A percentile compares a stretch with the other conserved stretches of the same genome.
These are phyloP conservation scores for Oscheius sp. DNA, from an alignment of 2,888 invertebrate species.

Conservation along the genomic window DNA sequence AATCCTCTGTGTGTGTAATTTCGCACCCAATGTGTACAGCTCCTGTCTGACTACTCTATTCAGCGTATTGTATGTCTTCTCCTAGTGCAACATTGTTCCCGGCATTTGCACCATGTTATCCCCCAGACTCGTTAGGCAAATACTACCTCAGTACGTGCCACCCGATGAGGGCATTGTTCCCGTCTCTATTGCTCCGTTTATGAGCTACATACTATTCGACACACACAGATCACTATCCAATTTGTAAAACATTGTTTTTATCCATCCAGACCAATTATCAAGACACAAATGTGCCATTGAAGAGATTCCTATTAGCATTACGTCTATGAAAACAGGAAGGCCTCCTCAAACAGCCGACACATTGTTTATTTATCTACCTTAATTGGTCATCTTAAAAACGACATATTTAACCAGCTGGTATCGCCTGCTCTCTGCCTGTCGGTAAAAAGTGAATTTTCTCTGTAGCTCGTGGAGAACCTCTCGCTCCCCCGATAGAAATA, in stretches of 20 bases:
- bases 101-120: not conserved
- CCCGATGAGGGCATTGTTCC: constrained; percentile 16
- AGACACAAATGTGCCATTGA: not conserved
- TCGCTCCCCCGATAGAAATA: not conserved
- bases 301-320: too few relatives aligned
- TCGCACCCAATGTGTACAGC: too few relatives aligned
- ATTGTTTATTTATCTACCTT: constrained; percentile 18
- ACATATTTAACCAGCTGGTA: constrained; percentile 16
- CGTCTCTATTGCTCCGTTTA: not conserved
- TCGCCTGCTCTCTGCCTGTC: not conserved
- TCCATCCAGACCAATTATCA: not conserved
- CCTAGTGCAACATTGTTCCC: constrained; percentile 22
- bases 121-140: constrained; percentile 19
- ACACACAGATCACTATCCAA: too few relatives aligned
- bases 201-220: too few relatives aligned
- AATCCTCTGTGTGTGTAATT: too few relatives aligned
- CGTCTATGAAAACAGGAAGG: too few relatives aligned
- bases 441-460: not conserved
- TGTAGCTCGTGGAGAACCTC: not conserved
- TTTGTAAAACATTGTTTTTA: not conserved
- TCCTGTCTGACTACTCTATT: too few relatives aligned
- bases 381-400: not conserved
- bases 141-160: constrained; percentile 18
- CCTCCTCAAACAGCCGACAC: not conserved
- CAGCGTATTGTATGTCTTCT: constrained; percentile 16